phyloP scores from a whole-genome alignment of 2,113 vertebrate genomes.

The Mirza zaza region DNA sequence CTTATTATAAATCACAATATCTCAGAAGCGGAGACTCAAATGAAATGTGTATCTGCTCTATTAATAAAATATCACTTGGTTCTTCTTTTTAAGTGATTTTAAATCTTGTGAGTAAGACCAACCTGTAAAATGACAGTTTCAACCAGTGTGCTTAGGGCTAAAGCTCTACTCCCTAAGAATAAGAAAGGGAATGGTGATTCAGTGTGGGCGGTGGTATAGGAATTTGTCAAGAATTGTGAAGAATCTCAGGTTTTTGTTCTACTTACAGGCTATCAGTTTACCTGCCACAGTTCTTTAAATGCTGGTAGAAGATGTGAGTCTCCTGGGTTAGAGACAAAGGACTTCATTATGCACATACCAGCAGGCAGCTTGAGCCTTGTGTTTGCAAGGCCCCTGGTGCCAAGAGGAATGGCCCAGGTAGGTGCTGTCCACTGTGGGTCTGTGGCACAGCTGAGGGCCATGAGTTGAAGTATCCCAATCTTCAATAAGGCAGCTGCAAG shows the following conservation, averaged over 20 bases:
- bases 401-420: neutral
- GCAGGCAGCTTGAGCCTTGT: neutral
- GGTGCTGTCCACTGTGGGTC: rapidly evolving
- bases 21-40: neutral
- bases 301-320: neutral
- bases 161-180: neutral
- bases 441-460: neutral
- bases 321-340: neutral
- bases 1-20: neutral
- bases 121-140: neutral
- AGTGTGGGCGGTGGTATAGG: neutral
- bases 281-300: neutral
- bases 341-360: rapidly evolving
- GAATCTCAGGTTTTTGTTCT: neutral
- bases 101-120: neutral
- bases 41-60: neutral
- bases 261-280: neutral
- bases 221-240: neutral
- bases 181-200: neutral
- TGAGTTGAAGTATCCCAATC: neutral
- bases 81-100: neutral
- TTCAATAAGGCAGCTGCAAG: neutral
- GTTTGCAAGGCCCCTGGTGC: neutral
- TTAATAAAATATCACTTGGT: neutral
- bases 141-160: neutral